Evolutionary conservation across 2,797 vertebrate genomes (phyloP), one percentile per base, ranked within the genome.

Genomic region (Smutsia gigantea): DNA sequence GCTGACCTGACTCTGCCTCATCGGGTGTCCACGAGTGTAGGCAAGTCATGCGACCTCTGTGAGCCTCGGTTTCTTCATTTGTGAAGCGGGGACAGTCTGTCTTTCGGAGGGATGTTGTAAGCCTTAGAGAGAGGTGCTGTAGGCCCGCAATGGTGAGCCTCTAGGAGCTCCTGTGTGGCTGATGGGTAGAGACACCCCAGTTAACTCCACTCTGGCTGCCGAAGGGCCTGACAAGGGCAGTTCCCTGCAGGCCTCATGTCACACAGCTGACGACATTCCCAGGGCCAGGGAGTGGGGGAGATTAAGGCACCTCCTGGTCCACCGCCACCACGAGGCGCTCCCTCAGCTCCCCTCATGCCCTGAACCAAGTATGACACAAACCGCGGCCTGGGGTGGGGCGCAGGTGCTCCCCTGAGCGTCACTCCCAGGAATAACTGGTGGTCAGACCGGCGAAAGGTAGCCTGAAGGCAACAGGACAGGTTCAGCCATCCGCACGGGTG

Each of bases 151-250:
- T 7, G 5, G 79, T 37, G 61, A 64, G 46, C 42, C 7, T 21
- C n/a, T 61, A 69, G 39, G 15, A 29, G 37, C 2, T 1, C 46
- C 69, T 79, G 66, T 11, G 63, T 31, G 21, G 18, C 27, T 29
- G 2, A 0, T 39, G 55, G 77, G 81, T 10, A 27, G 85, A 79
- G 59, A 23, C 0, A 1, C 14, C 10, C 18, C 17, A 10, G 72
- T 19, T 31, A 10, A 82, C 13, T 57, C 31, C n/a, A 27, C 25
- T 66, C 79, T 21, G 37, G 57, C 46, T 51, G n/a, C 25, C 4
- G 13, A 25, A 46, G 59, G 13, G 0, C 0, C 5, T 12, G 53
- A 19, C 61, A 7, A 19, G 17, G 25, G 4, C 55, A 0, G 4
- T 29, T 18, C 25, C n/a, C 55, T 66, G 34, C 27, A 49, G 71